Percentiles rank a stretch among this genome's conserved stretches.
These are phyloP conservation scores for Callosobruchus maculatus DNA, from an alignment of 2,888 invertebrate species.

Conservation along the genomic window DNA sequence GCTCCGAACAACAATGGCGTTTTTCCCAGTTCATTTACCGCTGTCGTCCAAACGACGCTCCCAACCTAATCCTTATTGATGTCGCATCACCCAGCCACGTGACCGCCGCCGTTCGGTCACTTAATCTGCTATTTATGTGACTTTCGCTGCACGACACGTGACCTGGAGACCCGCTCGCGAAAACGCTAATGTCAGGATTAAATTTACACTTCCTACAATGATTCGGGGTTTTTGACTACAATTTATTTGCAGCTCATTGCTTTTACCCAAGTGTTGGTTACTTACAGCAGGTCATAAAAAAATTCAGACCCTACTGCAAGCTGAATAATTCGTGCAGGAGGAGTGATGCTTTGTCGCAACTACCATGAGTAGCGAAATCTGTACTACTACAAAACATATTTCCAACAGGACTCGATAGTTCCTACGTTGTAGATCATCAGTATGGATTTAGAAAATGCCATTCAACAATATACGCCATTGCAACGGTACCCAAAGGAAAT, in stretches of 20 bases:
- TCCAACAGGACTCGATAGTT: no score
- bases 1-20: background rate
- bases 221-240: background rate
- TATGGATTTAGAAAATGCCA: no score
- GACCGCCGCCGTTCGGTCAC: constrained; percentile 49
- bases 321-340: no score
- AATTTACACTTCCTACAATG: constrained; percentile 32
- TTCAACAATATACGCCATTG: no score
- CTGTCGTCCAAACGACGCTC: background rate
- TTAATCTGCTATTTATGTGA: constrained; percentile 53
- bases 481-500: no score
- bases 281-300: no score
- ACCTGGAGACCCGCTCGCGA: constrained; percentile 27
- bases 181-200: constrained; percentile 39
- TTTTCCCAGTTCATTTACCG: background rate
- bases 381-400: no score
- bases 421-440: no score
- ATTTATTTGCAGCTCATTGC: background rate
- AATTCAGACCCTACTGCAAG: no score
- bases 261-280: background rate
- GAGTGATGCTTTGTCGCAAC: no score
- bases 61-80: constrained; percentile 38
- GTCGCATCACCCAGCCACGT: constrained; percentile 39
- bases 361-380: no score
- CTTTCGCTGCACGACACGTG: constrained; percentile 43